Evolutionary conservation across 1,140 invertebrate species (phyloP), one percentile per base, ranked within the genome.

Genomic region (Zeugodacus cucurbitae): DNA sequence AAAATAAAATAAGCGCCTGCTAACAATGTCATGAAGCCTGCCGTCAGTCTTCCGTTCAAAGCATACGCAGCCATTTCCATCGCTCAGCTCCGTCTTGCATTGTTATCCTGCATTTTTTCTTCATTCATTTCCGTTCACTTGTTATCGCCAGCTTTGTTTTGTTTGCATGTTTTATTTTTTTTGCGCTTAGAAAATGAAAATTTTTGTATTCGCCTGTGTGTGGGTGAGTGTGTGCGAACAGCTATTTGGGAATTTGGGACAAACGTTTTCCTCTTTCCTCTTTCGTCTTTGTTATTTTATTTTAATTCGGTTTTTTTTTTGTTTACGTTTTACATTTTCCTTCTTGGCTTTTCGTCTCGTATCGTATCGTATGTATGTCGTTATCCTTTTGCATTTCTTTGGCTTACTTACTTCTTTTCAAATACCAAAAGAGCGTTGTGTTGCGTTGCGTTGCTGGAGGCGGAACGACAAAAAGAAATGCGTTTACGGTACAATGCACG

Each of bases 371-470:
- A 54, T 54, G n/a, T 54, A 88, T 87, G n/a, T 70, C 88, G 64
- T 88, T 89, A n/a, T 87, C 22, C n/a, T 41, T 87, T 48, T 41
- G 54, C 86, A 87, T 82, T 88, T 89, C 88, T 90, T 87, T 87
- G 70, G 70, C 11, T 88, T 58, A 87, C 82, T 87, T 64, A 87
- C 82, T 87, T 64, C 62, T 86, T 88, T 74, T 87, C 57, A 34
- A 41, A 54, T 87, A 41, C 87, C 44, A 58, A 64, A 85, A 70
- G 57, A 74, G n/a, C 86, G 64, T 88, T n/a, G n/a, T n/a, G n/a
- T n/a, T 4, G 48, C 17, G 48, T 32, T 86, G 78, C n/a, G 44
- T 90, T 34, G n/a, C n/a, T 86, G 74, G 32, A 59, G 74, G 29
- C 54, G 48, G 29, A 64, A 62, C 41, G n/a, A 20, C 5, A 58